Evolutionary conservation across 2,888 invertebrate genomes (phyloP), one percentile per base, ranked within the genome.

Genomic region (Mythimna lalbum): DNA sequence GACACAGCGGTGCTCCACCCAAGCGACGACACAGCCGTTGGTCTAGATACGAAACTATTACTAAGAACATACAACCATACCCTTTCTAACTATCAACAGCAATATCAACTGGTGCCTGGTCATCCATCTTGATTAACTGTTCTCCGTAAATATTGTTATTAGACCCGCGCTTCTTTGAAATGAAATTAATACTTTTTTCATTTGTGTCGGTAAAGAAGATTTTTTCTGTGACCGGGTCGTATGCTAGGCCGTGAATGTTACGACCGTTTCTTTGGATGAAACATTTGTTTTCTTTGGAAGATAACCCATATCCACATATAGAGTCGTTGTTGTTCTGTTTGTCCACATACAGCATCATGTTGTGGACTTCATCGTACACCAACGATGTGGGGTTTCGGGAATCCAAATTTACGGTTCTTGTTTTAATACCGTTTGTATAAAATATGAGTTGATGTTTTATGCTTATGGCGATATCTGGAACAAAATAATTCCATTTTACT

Each of bases 121-220:
- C 93, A 33, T 93, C 89, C 90, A 96, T 89, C 79, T 93, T 88
- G 63, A 95, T 84, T 49, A 96, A 83, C 6, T 93, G 89, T 63
- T 91, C 93, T 31, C 96, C 96, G 59, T 92, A 92, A 33, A 87
- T 84, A 71, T 93, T 89, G 55, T 91, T 90, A 50, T 91, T 90
- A 1, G 90, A 88, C 4, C 90, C 92, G 1, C 90, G 88, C 73
- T 88, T 91, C 49, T 95, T 80, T 1, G 94, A 93, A 23, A 91
- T 92, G 90, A 93, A 95, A 73, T 90, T 96, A 81, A 99, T 98
- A 73, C 97, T 97, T 57, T 96, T 96, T 74, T 97, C 97, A 23
- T 92, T 91, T 4, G 96, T 95, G 88, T 98, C 98, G 0, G 98
- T 97, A 98, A 98, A 99, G 93, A 98, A 99, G 19, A 99, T 94